Percentiles rank a stretch among this genome's conserved stretches.
phyloP scores from a whole-genome alignment of 2,113 vertebrate genomes.

The Dissostichus mawsoni region DNA sequence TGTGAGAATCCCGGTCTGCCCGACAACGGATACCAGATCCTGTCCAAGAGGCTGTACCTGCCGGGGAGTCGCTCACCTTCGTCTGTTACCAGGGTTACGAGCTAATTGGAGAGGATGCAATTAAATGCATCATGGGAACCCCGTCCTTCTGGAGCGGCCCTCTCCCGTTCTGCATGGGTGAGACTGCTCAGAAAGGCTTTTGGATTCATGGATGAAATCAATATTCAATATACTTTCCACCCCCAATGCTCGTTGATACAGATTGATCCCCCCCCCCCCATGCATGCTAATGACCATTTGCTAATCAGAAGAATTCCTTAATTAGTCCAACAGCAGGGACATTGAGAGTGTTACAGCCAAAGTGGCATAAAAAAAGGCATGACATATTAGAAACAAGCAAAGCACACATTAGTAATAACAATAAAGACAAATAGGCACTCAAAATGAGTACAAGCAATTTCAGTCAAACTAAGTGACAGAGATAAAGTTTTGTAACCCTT shows the following conservation, averaged over 20 bases:
- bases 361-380: too few species aligned
- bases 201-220: slow-evolving; percentile 26
- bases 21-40: slow-evolving; percentile 95
- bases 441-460: too few species aligned
- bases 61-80: slow-evolving; percentile 94
- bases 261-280: neutral
- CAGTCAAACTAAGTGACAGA: too few species aligned
- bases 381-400: too few species aligned
- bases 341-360: too few species aligned
- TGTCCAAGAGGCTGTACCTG: slow-evolving; percentile 95
- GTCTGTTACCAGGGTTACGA: slow-evolving; percentile 97
- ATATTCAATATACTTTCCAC: neutral
- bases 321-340: too few species aligned
- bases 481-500: too few species aligned
- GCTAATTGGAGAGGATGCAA: slow-evolving; percentile 93
- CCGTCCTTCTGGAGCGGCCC: slow-evolving; percentile 97
- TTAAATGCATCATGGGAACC: slow-evolving; percentile 94
- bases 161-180: slow-evolving; percentile 95
- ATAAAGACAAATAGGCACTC: too few species aligned
- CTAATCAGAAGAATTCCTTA: neutral
- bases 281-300: slow-evolving; percentile 21
- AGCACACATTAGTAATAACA: too few species aligned
- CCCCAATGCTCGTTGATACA: slow-evolving; percentile 10
- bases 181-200: slow-evolving; percentile 1
- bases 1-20: slow-evolving; percentile 96